These are phyloP conservation scores for Drosophila fulvimacula DNA, from an alignment of 2,888 invertebrate genomes.

Conservation along the genomic window DNA sequence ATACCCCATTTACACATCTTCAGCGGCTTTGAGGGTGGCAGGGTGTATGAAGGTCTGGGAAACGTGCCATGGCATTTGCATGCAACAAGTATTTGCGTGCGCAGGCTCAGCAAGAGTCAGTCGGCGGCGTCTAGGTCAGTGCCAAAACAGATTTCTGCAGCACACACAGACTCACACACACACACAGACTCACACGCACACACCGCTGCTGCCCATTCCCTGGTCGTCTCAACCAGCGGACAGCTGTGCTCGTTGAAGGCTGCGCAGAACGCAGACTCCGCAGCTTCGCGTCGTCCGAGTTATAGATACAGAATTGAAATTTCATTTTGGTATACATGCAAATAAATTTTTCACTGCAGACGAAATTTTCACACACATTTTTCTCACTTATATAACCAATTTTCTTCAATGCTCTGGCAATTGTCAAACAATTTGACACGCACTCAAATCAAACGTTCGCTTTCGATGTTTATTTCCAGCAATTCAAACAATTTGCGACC, in stretches of 20 bases:
- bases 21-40: not conserved
- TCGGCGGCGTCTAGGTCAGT: constrained; percentile 65
- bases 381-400: constrained; percentile 72
- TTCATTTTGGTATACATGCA: constrained; percentile 82
- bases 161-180: not conserved
- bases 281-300: constrained; percentile 72
- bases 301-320: constrained; percentile 81
- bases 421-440: constrained; percentile 52
- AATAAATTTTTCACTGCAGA: constrained; percentile 52
- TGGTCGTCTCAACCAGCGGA: not conserved
- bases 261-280: constrained; percentile 83
- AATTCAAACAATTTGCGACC: constrained; percentile 54
- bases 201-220: not conserved
- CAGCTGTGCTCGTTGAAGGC: constrained; percentile 52
- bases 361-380: constrained; percentile 67
- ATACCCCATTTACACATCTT: not conserved
- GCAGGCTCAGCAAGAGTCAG: constrained; percentile 46
- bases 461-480: constrained; percentile 32
- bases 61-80: constrained; percentile 53
- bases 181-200: not conserved
- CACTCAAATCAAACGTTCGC: constrained; percentile 61
- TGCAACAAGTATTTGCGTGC: constrained; percentile 82
- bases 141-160: constrained; percentile 47
- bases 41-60: not conserved
- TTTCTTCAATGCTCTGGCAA: constrained; percentile 33